Evolutionary conservation across 2,113 vertebrate genomes (phyloP).

Genomic region (Jaculus jaculus): DNA sequence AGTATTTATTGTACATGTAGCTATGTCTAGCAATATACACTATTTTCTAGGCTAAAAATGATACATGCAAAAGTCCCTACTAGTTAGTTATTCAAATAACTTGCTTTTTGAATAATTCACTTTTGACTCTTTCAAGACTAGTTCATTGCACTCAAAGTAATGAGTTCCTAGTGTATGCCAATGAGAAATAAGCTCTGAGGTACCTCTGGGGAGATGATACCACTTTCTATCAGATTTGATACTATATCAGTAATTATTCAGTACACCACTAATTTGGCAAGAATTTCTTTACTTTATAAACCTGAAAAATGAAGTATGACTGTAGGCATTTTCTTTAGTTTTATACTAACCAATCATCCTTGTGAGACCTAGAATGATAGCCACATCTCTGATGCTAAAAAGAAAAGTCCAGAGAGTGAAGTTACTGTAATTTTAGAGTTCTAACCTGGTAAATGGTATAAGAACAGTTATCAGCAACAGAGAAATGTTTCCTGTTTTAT

Average conservation of each 20-base stretch:
- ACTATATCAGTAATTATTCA: constrained; percentile 5
- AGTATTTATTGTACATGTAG: neutral
- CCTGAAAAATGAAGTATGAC: neutral
- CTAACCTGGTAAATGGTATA: constrained; percentile 74
- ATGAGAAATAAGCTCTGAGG: neutral
- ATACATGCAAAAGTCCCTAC: neutral
- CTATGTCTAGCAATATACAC: neutral
- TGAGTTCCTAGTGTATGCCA: neutral
- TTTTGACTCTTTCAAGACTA: constrained; percentile 19
- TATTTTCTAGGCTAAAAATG: neutral
- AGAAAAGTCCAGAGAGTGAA: constrained; percentile 39
- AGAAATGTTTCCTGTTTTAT: constrained; percentile 89
- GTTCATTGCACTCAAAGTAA: neutral
- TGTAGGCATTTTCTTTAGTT: neutral
- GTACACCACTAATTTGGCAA: constrained; percentile 43
- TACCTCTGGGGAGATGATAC: neutral
- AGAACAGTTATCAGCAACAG: constrained; percentile 75
- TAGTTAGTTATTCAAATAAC: neutral
- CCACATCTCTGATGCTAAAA: neutral
- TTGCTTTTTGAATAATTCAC: neutral
- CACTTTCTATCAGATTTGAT: neutral
- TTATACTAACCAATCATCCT: neutral
- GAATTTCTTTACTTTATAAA: constrained; percentile 16
- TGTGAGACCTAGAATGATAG: neutral
- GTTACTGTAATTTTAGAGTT: constrained; percentile 68